Evolutionary conservation across 1,140 invertebrate genomes (phyloP), one percentile per base, ranked within the genome.

Genomic region (Drosophila melanica): DNA sequence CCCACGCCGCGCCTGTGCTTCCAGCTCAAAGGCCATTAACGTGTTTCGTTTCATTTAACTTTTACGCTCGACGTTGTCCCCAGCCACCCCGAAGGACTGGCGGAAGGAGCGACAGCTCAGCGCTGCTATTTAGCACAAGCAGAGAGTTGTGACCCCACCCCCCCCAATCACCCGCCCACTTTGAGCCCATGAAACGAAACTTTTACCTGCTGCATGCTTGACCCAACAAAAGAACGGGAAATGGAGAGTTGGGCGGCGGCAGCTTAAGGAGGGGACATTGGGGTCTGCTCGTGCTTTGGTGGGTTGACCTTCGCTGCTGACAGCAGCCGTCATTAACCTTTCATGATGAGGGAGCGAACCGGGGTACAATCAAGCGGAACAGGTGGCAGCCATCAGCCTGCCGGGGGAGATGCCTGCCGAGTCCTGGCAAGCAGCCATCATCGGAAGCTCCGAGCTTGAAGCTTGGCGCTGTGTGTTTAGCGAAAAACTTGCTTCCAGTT

Each of bases 1-100:
- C 20, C 20, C 20, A 23, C 20, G 20, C 27, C 5, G 27, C 27
- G 27, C 27, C 4, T 23, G 20, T 23, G 27, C 27, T 33, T 39
- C 42, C 81, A 96, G 95, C 14, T 93, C 93, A 67, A 68, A 86
- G 81, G 77, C 86, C 79, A 89, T 89, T 89, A 89, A 89, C 86
- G 84, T 89, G 79, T 89, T 89, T 84, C 86, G 86, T 89, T 84
- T 89, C 86, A 89, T 89, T 90, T 89, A 90, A 89, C 79, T 89
- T 89, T 89, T 84, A 89, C 84, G 85, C 84, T 89, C 81, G 60
- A 79, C 69, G 54, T 27, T 73, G 48, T 71, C 68, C 60, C 57
- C 45, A 50, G 62, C 53, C 62, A 37, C 48, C 62, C 42, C 55
- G 12, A 64, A 64, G 59, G 47, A 57, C 33, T 2, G 35, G 60